Base-by-base conservation (phyloP, 2,797 vertebrate species). In the Remorina albescens region DNA sequence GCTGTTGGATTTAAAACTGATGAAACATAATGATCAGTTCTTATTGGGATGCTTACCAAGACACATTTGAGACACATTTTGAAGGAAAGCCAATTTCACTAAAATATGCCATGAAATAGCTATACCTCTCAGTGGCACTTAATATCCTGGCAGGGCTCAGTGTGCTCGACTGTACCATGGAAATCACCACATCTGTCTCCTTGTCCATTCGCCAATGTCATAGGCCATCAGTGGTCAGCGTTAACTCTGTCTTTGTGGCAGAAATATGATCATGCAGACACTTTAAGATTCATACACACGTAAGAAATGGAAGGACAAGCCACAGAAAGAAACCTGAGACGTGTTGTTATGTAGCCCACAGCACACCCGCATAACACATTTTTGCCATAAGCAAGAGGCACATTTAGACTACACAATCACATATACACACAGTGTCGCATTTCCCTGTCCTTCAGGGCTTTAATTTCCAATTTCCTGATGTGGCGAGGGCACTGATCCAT, bases 171-270 rank as follows among this genome's bases (percentile, higher is more conserved):
- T 85, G 21, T 58, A 50, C 72, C 18, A 36, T 51, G 78, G 50
- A 86, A 91, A 86, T 81, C 80, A 71, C 58, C 67, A 61, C 89
- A 90, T 91, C 80, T 70, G 82, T 93, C 87, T 89, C 65, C n/a
- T 50, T 28, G 51, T 47, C 51, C 76, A 61, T 80, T 80, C 76
- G 60, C 78, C 60, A 53, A 81, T 81, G 78, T 82, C 71, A 56
- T 63, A 61, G 51, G 64, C 61, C 51, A 50, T 70, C 61, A 36
- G 25, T 74, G 74, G 66, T 72, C 83, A 76, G 69, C 12, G 30
- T 64, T 32, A 64, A 62, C 81, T 76, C 77, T 75, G 70, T 75
- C 78, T 53, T 60, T 62, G 75, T 57, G 75, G 59, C 70, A 66
- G 62, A 75, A 80, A 86, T 61, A 62, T 54, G 67, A 77, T 72